These are phyloP conservation scores for Pachyramphus minor DNA, from an alignment of 2,113 vertebrate genomes.

Conservation along the genomic window DNA sequence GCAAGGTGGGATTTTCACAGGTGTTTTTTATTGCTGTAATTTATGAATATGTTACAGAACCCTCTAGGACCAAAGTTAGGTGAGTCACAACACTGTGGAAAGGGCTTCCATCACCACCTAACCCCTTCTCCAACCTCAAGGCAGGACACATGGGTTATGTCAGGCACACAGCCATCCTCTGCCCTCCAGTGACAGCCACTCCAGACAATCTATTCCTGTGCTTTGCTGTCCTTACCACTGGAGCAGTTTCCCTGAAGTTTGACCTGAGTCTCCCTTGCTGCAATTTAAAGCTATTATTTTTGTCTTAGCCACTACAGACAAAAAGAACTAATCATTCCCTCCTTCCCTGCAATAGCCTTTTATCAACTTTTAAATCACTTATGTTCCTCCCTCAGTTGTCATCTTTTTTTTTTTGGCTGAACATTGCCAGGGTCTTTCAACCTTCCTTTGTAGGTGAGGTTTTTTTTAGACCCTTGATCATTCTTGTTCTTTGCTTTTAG, in stretches of 20 bases:
- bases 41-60: background rate
- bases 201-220: background rate
- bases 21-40: background rate
- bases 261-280: slow-evolving; percentile 24
- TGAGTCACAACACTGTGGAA: background rate
- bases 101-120: background rate
- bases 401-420: background rate
- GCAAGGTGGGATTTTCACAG: background rate
- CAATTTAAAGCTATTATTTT: slow-evolving; percentile 58
- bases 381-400: background rate
- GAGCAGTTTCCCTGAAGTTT: slow-evolving; percentile 5
- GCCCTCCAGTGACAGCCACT: background rate
- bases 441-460: background rate
- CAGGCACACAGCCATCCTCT: background rate
- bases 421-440: background rate
- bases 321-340: slow-evolving; percentile 60
- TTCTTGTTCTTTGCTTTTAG: slow-evolving; percentile 4
- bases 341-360: slow-evolving; percentile 39
- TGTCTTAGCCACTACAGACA: slow-evolving; percentile 37
- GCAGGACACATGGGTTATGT: background rate
- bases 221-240: background rate
- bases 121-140: background rate
- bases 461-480: slow-evolving; percentile 16
- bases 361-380: slow-evolving; percentile 63
- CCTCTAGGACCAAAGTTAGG: background rate